Base-by-base conservation (phyloP, 2,113 vertebrate species). In the Campylomormyrus numenius region DNA sequence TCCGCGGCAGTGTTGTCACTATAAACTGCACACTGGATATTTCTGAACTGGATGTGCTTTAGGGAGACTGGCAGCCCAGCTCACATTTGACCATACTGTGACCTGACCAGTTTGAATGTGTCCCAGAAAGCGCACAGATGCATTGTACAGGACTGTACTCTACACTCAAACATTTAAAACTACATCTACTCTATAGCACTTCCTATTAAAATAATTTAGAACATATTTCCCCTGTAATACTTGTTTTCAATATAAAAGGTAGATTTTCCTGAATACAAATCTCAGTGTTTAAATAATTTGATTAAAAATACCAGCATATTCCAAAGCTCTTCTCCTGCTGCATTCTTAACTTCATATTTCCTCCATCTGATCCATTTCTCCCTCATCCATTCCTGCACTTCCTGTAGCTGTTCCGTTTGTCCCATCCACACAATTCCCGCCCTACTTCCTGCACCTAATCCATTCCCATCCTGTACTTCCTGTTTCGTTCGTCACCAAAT, bases 181-280 rank as follows among this genome's bases (percentile, higher is more conserved):
- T 80, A 89, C 27, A 9, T 50, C 24, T 84, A 39, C 21, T 90
- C 39, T 90, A 85, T n/a, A 58, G 45, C 80, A 13, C 11, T 45
- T 39, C n/a, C 19, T 84, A 87, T 50, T 49, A 49, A 80, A 88
- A 90, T 74, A 77, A 80, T 80, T 88, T 88, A 88, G n/a, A 83
- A 88, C 21, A 24, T 46, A 42, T 49, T 90, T 66, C 45, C 80
- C 53, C 89, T 35, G 21, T 56, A 27, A 85, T 53, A 80, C 35
- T 62, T 46, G 19, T 62, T 90, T 70, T 90, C 77, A 85, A 86
- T 45, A 86, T 45, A 90, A 86, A 35, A 80, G 74, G 80, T 50
- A 53, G 48, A 31, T 80, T 27, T 45, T 89, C 88, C 53, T 89
- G 88, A 89, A 89, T 84, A 74, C 88, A 66, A 11, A 56, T 89